phyloP scores from a whole-genome alignment of 2,797 vertebrate species.

The Rhinatrema bivittatum region DNA sequence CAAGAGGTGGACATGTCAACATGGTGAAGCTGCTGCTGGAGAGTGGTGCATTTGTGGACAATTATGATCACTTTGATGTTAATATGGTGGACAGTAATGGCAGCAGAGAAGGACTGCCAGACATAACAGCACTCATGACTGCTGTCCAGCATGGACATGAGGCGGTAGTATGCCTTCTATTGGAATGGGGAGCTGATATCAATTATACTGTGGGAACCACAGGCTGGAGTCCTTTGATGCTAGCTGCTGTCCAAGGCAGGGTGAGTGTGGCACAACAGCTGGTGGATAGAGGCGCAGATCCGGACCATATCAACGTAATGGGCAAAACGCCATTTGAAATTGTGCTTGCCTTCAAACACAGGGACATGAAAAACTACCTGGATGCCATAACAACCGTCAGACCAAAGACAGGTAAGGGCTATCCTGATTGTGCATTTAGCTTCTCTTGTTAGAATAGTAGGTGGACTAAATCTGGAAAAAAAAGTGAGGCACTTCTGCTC shows the following conservation, averaged over 20 bases:
- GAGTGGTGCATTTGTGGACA: slow-evolving; percentile 77
- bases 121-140: slow-evolving; percentile 81
- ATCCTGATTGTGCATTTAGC: neutral
- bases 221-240: slow-evolving; percentile 88
- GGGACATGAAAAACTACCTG: slow-evolving; percentile 80
- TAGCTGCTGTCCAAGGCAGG: slow-evolving; percentile 75
- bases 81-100: slow-evolving; percentile 41
- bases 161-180: slow-evolving; percentile 65
- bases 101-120: slow-evolving; percentile 63
- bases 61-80: slow-evolving; percentile 64
- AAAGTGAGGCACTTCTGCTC: neutral
- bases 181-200: slow-evolving; percentile 90
- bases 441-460: neutral
- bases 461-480: neutral
- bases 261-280: slow-evolving; percentile 80
- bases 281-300: slow-evolving; percentile 83
- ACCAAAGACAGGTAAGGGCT: slow-evolving; percentile 73
- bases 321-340: slow-evolving; percentile 90
- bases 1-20: slow-evolving; percentile 79
- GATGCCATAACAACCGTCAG: slow-evolving; percentile 84
- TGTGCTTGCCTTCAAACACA: slow-evolving; percentile 77
- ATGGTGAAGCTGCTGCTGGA: slow-evolving; percentile 84
- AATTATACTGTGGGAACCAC: slow-evolving; percentile 71
- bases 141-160: slow-evolving; percentile 83
- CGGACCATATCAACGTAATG: slow-evolving; percentile 78